phyloP scores from a whole-genome alignment of 2,888 invertebrate species.

The Venusia cambrica region DNA sequence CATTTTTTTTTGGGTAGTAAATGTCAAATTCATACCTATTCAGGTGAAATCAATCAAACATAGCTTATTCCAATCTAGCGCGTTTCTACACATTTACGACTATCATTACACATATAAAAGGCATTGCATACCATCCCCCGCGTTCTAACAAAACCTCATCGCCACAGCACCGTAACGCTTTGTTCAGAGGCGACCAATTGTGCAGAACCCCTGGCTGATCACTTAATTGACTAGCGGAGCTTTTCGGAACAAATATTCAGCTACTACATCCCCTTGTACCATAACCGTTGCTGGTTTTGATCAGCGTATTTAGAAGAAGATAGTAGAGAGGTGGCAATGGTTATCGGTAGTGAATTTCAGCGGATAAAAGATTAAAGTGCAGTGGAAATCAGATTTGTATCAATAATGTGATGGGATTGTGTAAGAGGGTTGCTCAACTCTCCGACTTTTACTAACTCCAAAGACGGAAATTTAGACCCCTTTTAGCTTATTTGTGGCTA shows the following conservation, averaged over 20 bases:
- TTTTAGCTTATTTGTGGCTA: no score
- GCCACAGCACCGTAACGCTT: constrained; percentile 50
- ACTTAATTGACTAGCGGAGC: constrained; percentile 76
- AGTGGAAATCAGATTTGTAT: constrained; percentile 73
- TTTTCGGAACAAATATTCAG: constrained; percentile 46
- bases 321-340: constrained; percentile 31
- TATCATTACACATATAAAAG: constrained; percentile 35
- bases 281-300: constrained; percentile 28
- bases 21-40: not conserved
- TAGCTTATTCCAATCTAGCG: constrained; percentile 14
- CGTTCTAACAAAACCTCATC: constrained; percentile 65
- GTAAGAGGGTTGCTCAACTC: constrained; percentile 40
- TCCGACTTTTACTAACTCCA: constrained; percentile 13
- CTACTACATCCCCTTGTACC: constrained; percentile 16
- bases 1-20: no score
- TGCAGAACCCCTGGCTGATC: constrained; percentile 76
- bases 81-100: constrained; percentile 8
- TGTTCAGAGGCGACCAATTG: constrained; percentile 78
- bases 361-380: constrained; percentile 62
- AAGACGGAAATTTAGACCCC: no score
- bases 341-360: constrained; percentile 19
- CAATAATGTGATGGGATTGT: constrained; percentile 71
- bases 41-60: constrained; percentile 4
- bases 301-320: not conserved
- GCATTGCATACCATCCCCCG: constrained; percentile 52